Conservation (phyloP, 1,140 invertebrate genomes). For the Ditylenchus dipsaci region DNA sequence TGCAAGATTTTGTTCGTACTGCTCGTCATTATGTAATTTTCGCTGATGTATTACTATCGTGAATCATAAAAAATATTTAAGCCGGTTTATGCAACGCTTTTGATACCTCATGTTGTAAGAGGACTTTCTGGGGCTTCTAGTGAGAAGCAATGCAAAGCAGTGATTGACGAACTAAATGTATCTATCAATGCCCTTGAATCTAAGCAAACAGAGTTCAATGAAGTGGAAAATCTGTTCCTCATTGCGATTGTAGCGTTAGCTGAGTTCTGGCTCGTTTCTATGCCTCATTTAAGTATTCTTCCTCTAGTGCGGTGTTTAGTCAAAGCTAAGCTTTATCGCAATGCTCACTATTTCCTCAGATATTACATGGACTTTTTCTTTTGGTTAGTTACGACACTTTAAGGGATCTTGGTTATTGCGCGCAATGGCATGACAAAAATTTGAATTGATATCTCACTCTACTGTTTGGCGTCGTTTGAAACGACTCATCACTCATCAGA, state of each 20-base stretch:
- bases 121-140: neutral
- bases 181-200: neutral
- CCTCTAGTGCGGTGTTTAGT: neutral
- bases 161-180: neutral
- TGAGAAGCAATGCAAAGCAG: neutral
- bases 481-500: too few species aligned
- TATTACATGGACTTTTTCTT: neutral
- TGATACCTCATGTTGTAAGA: too few species aligned
- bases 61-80: too few species aligned
- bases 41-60: neutral
- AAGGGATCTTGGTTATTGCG: too few species aligned
- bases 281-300: neutral
- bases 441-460: too few species aligned
- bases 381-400: neutral
- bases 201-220: neutral
- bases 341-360: neutral
- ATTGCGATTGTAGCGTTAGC: neutral
- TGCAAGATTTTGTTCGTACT: neutral
- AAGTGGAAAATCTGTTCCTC: neutral
- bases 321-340: neutral
- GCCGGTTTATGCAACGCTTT: too few species aligned
- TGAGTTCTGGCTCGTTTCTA: neutral
- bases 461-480: too few species aligned
- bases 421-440: too few species aligned
- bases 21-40: neutral